Percentiles rank a stretch among this genome's conserved stretches.
Evolutionary conservation across 2,113 vertebrate genomes (phyloP).

Genomic region (Tympanuchus pallidicinctus): DNA sequence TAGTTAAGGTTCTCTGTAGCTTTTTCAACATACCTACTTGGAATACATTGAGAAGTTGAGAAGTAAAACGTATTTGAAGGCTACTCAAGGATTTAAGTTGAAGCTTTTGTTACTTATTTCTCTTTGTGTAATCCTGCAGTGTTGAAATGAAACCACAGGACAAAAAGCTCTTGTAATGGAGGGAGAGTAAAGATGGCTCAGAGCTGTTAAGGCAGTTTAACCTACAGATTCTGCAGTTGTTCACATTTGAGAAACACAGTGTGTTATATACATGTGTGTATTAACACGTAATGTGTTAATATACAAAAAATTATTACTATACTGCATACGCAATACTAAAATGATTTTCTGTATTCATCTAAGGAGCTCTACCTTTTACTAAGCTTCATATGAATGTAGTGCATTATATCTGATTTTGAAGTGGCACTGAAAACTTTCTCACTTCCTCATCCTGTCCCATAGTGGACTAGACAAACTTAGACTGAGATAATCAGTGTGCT

Average conservation of each 20-base stretch:
- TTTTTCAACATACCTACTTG: not conserved
- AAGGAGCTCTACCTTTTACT: not conserved
- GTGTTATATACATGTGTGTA: no score
- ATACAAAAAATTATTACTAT: no score
- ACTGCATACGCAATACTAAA: not conserved
- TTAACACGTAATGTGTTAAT: no score
- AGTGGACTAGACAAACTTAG: not conserved
- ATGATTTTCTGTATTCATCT: not conserved
- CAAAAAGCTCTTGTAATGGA: not conserved
- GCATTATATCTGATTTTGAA: not conserved
- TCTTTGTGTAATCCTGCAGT: not conserved
- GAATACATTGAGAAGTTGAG: not conserved
- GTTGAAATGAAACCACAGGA: not conserved
- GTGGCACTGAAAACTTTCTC: not conserved
- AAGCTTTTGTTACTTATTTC: not conserved
- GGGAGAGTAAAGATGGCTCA: not conserved
- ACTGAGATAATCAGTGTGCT: not conserved
- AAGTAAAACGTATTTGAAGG: not conserved
- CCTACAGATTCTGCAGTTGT: not conserved
- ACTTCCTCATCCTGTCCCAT: not conserved
- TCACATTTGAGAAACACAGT: not conserved
- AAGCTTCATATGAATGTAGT: not conserved
- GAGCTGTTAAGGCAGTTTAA: not conserved
- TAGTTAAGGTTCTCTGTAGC: not conserved
- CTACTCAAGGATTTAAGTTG: not conserved